Percentiles rank a stretch among this genome's conserved stretches.
Evolutionary conservation across 2,888 invertebrate genomes (phyloP).

Genomic region (Pseudococcus longispinus): DNA sequence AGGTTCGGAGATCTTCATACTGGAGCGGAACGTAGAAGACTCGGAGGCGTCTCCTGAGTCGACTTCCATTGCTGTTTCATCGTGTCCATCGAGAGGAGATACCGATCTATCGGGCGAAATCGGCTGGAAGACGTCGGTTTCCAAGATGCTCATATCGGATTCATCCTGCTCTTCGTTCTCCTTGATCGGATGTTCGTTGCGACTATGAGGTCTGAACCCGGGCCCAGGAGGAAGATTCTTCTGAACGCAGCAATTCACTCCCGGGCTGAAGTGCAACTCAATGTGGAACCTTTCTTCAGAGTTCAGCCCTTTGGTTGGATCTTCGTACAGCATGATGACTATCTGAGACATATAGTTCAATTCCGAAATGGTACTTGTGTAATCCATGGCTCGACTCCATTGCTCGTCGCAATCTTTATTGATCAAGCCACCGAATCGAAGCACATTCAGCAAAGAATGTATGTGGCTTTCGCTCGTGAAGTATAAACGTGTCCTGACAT

Average conservation of each 20-base stretch:
- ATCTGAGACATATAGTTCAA: slow-evolving; percentile 99
- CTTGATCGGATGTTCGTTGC: slow-evolving; percentile 70
- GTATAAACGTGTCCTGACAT: slow-evolving; percentile 97
- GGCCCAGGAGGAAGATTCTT: slow-evolving; percentile 93
- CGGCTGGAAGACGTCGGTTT: slow-evolving; percentile 52
- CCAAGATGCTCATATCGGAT: slow-evolving; percentile 53
- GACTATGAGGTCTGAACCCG: slow-evolving; percentile 88
- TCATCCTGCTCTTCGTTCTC: slow-evolving; percentile 57
- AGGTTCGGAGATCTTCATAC: slow-evolving; percentile 54
- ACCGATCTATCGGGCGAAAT: slow-evolving; percentile 49
- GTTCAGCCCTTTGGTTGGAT: slow-evolving; percentile 91
- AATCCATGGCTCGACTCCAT: slow-evolving; percentile 98
- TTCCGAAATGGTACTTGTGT: slow-evolving; percentile 96
- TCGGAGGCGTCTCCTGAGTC: neutral
- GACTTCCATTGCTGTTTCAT: slow-evolving; percentile 23
- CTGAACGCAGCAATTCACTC: slow-evolving; percentile 94
- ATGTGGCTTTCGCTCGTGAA: slow-evolving; percentile 99
- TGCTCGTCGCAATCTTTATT: slow-evolving; percentile 82
- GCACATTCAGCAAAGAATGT: slow-evolving; percentile 93
- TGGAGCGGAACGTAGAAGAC: slow-evolving; percentile 44
- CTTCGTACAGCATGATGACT: slow-evolving; percentile 98
- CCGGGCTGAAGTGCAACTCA: slow-evolving; percentile 98
- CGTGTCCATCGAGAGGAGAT: slow-evolving; percentile 44
- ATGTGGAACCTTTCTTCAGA: slow-evolving; percentile 96
- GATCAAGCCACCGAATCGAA: slow-evolving; percentile 89